These are phyloP conservation scores for Drosophila tsacasi DNA, from an alignment of 1,140 invertebrate species.

Conservation along the genomic window DNA sequence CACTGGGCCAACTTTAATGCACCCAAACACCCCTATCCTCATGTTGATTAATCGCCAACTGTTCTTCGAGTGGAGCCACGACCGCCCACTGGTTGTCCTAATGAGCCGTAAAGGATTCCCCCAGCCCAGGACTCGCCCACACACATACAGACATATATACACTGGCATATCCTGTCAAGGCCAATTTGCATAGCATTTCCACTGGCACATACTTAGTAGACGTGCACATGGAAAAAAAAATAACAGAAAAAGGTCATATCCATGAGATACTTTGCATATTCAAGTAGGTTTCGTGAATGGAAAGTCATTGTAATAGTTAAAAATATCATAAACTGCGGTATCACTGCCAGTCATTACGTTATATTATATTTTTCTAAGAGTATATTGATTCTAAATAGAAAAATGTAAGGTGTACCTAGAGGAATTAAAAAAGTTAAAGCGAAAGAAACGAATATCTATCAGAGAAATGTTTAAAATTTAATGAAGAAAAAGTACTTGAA, in stretches of 20 bases:
- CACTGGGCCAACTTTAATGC: constrained; percentile 40
- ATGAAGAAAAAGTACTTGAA: too few species aligned
- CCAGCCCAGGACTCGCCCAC: neutral
- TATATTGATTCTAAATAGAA: neutral
- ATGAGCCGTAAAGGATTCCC: constrained; percentile 52
- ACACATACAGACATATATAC: neutral
- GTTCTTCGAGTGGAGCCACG: constrained; percentile 4
- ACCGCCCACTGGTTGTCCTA: constrained; percentile 40
- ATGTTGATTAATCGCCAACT: constrained; percentile 39
- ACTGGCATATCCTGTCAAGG: constrained; percentile 15
- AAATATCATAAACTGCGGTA: neutral
- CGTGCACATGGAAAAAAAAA: constrained; percentile 26
- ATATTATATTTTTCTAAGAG: neutral
- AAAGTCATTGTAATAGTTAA: neutral
- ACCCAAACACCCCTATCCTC: constrained; percentile 3
- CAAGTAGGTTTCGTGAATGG: neutral
- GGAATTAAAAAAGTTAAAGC: too few species aligned
- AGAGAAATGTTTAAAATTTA: too few species aligned
- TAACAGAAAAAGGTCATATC: constrained; percentile 4
- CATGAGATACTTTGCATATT: constrained; percentile 8
- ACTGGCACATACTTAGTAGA: constrained; percentile 18
- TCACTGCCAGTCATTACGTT: neutral
- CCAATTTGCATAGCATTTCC: constrained; percentile 55
- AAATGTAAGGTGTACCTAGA: neutral
- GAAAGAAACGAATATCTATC: too few species aligned